Conservation (phyloP, 1,140 invertebrate genomes). For the Drosophila yakuba region DNA sequence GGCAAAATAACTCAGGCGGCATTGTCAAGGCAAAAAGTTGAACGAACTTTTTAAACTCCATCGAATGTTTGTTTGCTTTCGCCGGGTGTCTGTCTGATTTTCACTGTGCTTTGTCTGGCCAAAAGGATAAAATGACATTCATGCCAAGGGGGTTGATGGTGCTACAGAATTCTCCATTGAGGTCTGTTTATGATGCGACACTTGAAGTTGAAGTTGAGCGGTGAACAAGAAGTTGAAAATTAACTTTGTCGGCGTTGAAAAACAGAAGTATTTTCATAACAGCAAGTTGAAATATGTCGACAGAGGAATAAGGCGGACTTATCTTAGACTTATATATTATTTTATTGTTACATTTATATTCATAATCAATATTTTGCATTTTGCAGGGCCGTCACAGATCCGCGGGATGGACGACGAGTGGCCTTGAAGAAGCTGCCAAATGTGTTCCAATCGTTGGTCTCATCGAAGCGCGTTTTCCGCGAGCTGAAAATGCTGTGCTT, state of each 20-base stretch:
- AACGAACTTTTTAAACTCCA: constrained; percentile 48
- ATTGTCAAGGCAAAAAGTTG: constrained; percentile 50
- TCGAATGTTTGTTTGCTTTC: constrained; percentile 54
- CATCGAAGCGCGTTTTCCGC: constrained; percentile 98
- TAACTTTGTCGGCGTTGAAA: constrained; percentile 1
- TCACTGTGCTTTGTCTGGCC: constrained; percentile 31
- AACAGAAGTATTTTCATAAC: neutral
- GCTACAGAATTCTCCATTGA: neutral
- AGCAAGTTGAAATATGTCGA: neutral
- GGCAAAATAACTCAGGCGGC: constrained; percentile 17
- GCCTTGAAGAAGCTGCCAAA: constrained; percentile 99
- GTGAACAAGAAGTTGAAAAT: constrained; percentile 19
- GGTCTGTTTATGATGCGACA: constrained; percentile 33
- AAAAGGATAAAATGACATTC: constrained; percentile 29
- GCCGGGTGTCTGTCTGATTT: constrained; percentile 31
- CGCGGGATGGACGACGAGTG: constrained; percentile 98
- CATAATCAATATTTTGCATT: constrained; percentile 48
- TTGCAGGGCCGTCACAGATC: constrained; percentile 99
- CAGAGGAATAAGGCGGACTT: no score
- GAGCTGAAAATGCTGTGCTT: constrained; percentile 99
- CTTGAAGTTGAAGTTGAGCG: constrained; percentile 11
- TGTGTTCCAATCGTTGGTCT: constrained; percentile 99
- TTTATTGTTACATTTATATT: no score
- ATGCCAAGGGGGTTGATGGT: neutral
- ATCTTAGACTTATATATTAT: neutral